These are phyloP conservation scores for Ctenomys sociabilis DNA, from an alignment of 2,113 vertebrate species.

Conservation along the genomic window DNA sequence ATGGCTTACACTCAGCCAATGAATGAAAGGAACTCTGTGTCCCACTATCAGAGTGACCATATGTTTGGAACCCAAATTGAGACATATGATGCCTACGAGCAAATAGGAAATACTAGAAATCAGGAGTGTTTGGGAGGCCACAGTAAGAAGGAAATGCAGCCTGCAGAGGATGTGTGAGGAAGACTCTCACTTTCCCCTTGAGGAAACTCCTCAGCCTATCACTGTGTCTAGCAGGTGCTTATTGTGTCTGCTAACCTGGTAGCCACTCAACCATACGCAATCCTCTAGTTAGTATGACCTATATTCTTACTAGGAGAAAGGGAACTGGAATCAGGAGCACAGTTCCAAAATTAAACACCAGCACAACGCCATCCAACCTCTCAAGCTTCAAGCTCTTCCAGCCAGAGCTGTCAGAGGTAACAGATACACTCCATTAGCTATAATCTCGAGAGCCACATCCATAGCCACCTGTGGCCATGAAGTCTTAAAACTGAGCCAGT, in stretches of 20 bases:
- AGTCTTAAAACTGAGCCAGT: neutral
- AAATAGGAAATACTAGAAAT: neutral
- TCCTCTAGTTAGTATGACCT: accelerated
- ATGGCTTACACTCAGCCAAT: neutral
- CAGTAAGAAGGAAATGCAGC: neutral
- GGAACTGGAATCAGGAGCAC: neutral
- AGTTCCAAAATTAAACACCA: neutral
- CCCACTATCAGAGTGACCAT: neutral
- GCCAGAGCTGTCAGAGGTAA: neutral
- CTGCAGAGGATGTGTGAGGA: neutral
- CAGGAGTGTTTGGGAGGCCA: neutral
- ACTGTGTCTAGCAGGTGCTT: too few relatives aligned
- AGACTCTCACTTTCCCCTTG: neutral
- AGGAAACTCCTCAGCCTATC: too few relatives aligned
- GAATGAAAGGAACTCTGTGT: neutral
- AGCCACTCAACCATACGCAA: accelerated
- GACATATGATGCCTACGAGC: neutral
- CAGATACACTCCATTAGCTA: too few relatives aligned
- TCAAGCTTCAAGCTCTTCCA: neutral
- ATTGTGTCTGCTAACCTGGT: neutral
- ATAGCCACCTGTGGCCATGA: neutral
- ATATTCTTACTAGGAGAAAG: neutral
- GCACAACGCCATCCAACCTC: neutral
- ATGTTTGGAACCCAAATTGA: neutral
- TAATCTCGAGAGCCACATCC: neutral